phyloP scores from a whole-genome alignment of 2,113 vertebrate genomes.

The Myodes glareolus region DNA sequence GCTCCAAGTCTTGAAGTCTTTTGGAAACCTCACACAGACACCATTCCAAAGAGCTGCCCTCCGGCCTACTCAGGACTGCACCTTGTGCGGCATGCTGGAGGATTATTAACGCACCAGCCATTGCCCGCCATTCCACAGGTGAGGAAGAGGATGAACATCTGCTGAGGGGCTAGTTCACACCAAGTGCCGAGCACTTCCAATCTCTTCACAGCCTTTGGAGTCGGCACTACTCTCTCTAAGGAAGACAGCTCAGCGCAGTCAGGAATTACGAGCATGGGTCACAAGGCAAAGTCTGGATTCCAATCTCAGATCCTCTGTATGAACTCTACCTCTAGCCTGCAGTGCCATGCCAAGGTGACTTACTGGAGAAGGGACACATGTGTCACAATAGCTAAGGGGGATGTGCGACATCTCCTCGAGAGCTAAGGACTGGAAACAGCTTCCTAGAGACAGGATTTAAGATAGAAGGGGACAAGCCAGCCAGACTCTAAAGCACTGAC shows the following conservation, averaged over 20 bases:
- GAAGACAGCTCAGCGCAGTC: neutral
- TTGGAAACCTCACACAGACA: neutral
- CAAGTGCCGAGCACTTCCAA: neutral
- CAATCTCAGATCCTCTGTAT: neutral
- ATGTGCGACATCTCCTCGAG: neutral
- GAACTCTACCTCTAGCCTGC: neutral
- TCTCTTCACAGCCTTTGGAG: neutral
- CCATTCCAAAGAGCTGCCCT: neutral
- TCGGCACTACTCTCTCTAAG: constrained; percentile 1
- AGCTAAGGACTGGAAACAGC: neutral
- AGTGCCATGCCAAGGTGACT: neutral
- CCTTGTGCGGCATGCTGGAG: neutral
- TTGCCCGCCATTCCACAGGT: neutral
- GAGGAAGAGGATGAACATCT: neutral
- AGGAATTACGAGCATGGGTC: neutral
- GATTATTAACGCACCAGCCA: neutral
- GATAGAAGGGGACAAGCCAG: neutral
- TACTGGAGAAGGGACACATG: neutral
- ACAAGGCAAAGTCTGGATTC: neutral
- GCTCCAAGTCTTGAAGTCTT: neutral
- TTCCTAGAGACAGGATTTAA: neutral
- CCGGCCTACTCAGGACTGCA: neutral
- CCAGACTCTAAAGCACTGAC: neutral
- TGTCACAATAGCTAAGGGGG: neutral
- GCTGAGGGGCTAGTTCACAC: neutral